Evolutionary conservation across 2,888 invertebrate genomes (phyloP), one percentile per base, ranked within the genome.

Genomic region (Chloromyia formosa): DNA sequence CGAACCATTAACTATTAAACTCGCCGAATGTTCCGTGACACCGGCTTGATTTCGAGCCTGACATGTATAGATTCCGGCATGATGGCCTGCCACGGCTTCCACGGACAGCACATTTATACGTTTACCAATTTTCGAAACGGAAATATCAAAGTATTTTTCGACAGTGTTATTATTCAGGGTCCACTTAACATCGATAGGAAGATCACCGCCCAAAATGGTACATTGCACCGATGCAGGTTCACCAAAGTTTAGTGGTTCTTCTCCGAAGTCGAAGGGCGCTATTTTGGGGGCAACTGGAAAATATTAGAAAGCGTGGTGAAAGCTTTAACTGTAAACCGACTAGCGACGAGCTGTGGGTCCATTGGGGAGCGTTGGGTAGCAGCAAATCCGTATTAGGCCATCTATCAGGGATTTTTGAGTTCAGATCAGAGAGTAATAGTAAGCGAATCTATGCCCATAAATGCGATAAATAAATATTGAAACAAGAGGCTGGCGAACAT

Each of bases 1-100:
- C 16, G 14, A 83, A 85, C 90, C 88, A 87, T 89, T 88, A 81
- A 91, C 87, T 82, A 89, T 85, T 81, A 90, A 83, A 82, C 87
- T 85, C 78, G 90, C 89, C 74, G 88, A 87, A 81, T 89, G 88
- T 49, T 87, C 87, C 68, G 88, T 82, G 0, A 82, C 42, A 73
- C 91, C 92, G 62, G 90, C 91, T 77, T 85, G 84, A 84, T 93
- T 93, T 81, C 86, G 85, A 40, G 89, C 93, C 78, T 88, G 88
- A 83, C 93, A 93, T 77, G 91, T 92, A 83, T 92, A 93, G 78
- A 89, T 87, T 62, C 93, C 93, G 60, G 88, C 88, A 81, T 90
- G 89, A 76, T 87, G 84, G 1, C 87, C 88, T 75, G 87, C 84
- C 54, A 88, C 88, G 7, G 87, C 85, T 82, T 88, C 88, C 80